Conservation (phyloP, 2,888 invertebrate species). For the Timema podura region DNA sequence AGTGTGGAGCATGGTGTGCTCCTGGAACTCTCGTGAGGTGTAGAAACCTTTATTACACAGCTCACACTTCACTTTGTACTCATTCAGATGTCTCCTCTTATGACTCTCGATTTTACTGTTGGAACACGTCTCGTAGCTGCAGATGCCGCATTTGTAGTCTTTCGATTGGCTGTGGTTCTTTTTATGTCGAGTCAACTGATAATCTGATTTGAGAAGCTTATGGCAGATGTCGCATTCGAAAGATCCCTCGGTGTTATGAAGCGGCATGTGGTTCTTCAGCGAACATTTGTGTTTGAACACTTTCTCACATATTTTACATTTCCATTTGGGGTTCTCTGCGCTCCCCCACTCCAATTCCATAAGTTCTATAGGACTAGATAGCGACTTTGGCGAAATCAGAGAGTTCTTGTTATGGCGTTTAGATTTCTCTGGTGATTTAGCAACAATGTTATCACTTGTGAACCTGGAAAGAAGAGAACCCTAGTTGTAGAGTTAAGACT, state of each 20-base stretch:
- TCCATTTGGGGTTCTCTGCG: too few species aligned
- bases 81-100: conserved; percentile 38
- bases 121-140: conserved; percentile 39
- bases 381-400: too few species aligned
- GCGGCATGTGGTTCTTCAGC: conserved; percentile 13
- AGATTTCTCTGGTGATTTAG: too few species aligned
- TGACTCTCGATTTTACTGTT: conserved; percentile 40
- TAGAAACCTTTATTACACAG: conserved; percentile 47
- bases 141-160: conserved; percentile 39
- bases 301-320: conserved; percentile 18
- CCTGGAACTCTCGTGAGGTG: too few species aligned
- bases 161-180: conserved; percentile 39
- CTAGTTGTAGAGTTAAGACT: too few species aligned
- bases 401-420: too few species aligned
- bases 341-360: too few species aligned
- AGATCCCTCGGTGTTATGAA: conserved; percentile 35
- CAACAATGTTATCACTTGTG: too few species aligned
- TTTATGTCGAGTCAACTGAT: conserved; percentile 39
- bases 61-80: conserved; percentile 38
- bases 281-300: neutral
- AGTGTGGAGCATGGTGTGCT: too few species aligned
- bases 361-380: too few species aligned
- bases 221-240: conserved; percentile 20
- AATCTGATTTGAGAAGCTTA: conserved; percentile 31
- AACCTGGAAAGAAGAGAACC: too few species aligned